These are phyloP conservation scores for Oxyteleia sp. DNA, from an alignment of 2,888 invertebrate genomes.

Conservation along the genomic window DNA sequence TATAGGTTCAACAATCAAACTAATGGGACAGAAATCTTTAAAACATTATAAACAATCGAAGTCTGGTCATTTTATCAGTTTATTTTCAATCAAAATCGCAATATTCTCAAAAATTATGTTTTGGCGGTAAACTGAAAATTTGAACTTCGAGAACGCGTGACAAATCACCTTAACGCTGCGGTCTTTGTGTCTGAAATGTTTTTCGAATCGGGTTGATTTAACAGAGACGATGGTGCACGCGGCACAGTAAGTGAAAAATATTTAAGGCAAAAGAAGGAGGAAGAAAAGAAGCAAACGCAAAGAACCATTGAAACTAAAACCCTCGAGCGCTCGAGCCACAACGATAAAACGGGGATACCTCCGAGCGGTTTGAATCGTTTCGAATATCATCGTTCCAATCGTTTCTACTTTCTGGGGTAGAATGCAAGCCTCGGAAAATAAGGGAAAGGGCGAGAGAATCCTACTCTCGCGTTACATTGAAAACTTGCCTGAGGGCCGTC, in stretches of 20 bases:
- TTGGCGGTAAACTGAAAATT: too few relatives aligned
- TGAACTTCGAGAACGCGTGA: too few relatives aligned
- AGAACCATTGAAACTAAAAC: constrained; percentile 77
- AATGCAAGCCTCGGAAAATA: constrained; percentile 56
- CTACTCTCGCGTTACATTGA: constrained; percentile 53
- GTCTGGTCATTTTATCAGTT: too few relatives aligned
- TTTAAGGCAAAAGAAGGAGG: constrained; percentile 68
- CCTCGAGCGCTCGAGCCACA: constrained; percentile 71
- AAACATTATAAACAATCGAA: too few relatives aligned
- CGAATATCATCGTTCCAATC: constrained; percentile 72
- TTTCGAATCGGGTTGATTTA: constrained; percentile 52
- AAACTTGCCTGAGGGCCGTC: constrained; percentile 93
- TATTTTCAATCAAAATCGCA: too few relatives aligned
- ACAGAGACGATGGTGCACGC: constrained; percentile 17
- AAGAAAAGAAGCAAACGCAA: constrained; percentile 54
- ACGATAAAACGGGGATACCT: constrained; percentile 71
- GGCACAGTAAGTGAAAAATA: constrained; percentile 62
- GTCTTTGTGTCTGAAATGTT: constrained; percentile 52
- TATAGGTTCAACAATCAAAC: too few relatives aligned
- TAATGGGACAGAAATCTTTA: too few relatives aligned
- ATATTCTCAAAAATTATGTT: too few relatives aligned
- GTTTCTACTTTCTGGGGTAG: constrained; percentile 61
- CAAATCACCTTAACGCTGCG: too few relatives aligned
- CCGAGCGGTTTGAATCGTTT: constrained; percentile 70
- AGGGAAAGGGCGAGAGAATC: constrained; percentile 49